Percentiles rank a stretch among this genome's conserved stretches.
Evolutionary conservation across 2,113 vertebrate genomes (phyloP).

Genomic region (Vidua macroura): DNA sequence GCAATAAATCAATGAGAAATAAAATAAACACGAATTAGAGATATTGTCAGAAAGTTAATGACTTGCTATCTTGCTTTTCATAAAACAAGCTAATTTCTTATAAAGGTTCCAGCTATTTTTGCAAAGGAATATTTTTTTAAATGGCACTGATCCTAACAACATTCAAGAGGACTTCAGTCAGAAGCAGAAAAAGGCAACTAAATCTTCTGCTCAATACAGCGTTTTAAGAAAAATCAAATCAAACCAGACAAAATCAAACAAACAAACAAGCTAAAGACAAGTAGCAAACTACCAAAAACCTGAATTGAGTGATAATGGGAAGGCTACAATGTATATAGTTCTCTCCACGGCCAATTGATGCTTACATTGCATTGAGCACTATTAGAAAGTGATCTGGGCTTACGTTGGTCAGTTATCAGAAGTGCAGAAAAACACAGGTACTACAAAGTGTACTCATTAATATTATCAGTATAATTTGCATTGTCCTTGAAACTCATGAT

Average conservation of each 20-base stretch:
- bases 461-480: background rate
- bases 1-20: conserved; percentile 72
- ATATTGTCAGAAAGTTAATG: conserved; percentile 61
- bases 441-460: background rate
- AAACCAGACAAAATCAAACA: background rate
- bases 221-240: background rate
- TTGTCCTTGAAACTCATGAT: background rate
- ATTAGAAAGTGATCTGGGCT: background rate
- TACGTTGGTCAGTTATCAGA: background rate
- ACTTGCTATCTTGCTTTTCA: conserved; percentile 43
- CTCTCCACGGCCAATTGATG: background rate
- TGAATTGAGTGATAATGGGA: background rate
- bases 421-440: background rate
- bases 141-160: background rate
- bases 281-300: background rate
- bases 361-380: rapidly evolving
- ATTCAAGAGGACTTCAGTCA: background rate
- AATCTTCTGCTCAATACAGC: background rate
- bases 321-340: background rate
- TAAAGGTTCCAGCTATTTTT: background rate
- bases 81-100: background rate
- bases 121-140: background rate
- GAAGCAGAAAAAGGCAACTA: background rate
- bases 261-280: background rate
- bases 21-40: conserved; percentile 70